Percentiles rank a stretch among this genome's conserved stretches.
These are phyloP conservation scores for Acanthopagrus latus DNA, from an alignment of 2,797 vertebrate genomes.

Conservation along the genomic window DNA sequence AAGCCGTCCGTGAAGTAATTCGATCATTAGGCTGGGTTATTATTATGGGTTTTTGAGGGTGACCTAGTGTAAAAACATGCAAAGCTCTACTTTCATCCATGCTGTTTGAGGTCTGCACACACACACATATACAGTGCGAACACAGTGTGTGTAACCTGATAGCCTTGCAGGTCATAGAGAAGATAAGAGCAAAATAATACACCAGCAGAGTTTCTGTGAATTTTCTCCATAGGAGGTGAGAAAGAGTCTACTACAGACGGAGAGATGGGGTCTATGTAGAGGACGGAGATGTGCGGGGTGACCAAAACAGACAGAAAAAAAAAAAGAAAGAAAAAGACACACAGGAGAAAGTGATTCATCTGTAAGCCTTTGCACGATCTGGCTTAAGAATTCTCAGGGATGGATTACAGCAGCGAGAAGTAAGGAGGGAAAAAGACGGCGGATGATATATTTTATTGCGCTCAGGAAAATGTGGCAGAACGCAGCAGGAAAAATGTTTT, in stretches of 20 bases:
- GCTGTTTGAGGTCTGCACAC: constrained; percentile 29
- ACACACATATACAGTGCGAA: constrained; percentile 9
- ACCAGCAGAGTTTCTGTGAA: background rate
- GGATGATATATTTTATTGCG: constrained; percentile 37
- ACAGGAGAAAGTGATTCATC: constrained; percentile 46
- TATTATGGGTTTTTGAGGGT: constrained; percentile 29
- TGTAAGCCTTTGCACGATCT: constrained; percentile 8
- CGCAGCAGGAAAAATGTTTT: constrained; percentile 28
- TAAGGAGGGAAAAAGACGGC: background rate
- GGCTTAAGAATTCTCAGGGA: constrained; percentile 10
- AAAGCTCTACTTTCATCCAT: background rate
- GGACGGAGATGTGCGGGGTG: constrained; percentile 5
- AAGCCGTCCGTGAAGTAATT: constrained; percentile 48
- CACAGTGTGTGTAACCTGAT: constrained; percentile 5
- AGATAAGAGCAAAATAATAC: background rate
- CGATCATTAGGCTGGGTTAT: constrained; percentile 48
- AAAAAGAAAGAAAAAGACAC: constrained; percentile 8
- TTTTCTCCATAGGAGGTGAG: background rate
- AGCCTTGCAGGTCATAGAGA: background rate
- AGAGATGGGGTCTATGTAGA: background rate
- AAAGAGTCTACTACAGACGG: background rate
- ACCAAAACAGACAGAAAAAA: constrained; percentile 2
- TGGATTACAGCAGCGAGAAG: constrained; percentile 6
- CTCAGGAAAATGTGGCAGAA: constrained; percentile 37
- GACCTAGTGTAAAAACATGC: constrained; percentile 39